Evolutionary conservation across 2,888 invertebrate species (phyloP).

Genomic region (Hylaea fasciaria): DNA sequence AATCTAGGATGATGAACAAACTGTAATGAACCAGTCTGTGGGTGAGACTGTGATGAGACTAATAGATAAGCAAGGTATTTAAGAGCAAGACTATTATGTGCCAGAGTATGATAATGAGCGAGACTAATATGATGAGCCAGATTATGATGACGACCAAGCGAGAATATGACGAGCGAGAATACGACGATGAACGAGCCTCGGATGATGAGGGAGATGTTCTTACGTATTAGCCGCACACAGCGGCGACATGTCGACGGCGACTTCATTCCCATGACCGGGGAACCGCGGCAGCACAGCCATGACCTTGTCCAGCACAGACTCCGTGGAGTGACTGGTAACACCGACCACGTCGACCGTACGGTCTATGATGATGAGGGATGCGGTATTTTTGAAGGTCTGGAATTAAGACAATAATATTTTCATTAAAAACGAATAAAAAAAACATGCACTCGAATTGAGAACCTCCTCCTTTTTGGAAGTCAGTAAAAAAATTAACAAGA

Average conservation of each 20-base stretch:
- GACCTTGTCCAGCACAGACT: conserved; percentile 86
- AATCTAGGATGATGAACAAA: too few relatives aligned
- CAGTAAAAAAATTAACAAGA: too few relatives aligned
- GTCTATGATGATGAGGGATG: conserved; percentile 86
- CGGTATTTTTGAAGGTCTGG: conserved; percentile 54
- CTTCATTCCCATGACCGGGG: conserved; percentile 86
- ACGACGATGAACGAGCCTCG: neutral
- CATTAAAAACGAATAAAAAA: neutral
- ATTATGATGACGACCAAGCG: too few relatives aligned
- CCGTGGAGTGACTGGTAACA: conserved; percentile 85
- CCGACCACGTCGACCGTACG: conserved; percentile 87
- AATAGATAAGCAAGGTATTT: too few relatives aligned
- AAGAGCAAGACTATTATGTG: too few relatives aligned
- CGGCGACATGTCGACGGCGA: conserved; percentile 87
- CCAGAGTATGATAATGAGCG: too few relatives aligned
- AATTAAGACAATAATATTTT: too few relatives aligned
- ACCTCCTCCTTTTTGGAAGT: too few relatives aligned
- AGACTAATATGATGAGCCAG: too few relatives aligned
- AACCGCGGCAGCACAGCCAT: conserved; percentile 85
- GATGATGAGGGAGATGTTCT: conserved; percentile 36
- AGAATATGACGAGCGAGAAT: too few relatives aligned
- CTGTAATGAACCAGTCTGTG: too few relatives aligned
- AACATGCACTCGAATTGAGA: neutral
- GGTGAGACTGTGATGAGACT: too few relatives aligned
- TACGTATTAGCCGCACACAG: conserved; percentile 82